A percentile compares a stretch with the other conserved stretches of the same genome.
These are phyloP conservation scores for Sebastes steindachneri DNA, from an alignment of 2,797 vertebrate species.

Conservation along the genomic window DNA sequence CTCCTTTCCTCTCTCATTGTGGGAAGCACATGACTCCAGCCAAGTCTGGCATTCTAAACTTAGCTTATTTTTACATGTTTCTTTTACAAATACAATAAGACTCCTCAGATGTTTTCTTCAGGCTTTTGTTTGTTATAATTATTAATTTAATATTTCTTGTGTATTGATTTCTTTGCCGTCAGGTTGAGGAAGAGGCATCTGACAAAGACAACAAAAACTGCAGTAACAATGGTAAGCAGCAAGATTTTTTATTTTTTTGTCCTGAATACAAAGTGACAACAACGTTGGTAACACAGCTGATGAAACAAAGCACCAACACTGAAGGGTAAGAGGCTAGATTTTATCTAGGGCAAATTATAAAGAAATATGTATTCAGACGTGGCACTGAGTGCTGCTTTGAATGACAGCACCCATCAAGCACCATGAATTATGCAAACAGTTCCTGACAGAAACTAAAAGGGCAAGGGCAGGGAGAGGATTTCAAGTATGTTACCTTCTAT, in stretches of 20 bases:
- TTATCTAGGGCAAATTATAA: constrained; percentile 6
- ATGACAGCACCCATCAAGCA: constrained; percentile 17
- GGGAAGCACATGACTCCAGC: constrained; percentile 39
- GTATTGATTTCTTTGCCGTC: constrained; percentile 18
- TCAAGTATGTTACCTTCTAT: neutral
- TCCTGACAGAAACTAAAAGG: constrained; percentile 28
- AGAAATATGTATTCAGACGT: constrained; percentile 31
- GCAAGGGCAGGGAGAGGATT: constrained; percentile 29
- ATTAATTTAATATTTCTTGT: neutral
- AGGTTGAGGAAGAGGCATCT: constrained; percentile 90
- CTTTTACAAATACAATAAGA: constrained; percentile 5
- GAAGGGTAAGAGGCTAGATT: neutral
- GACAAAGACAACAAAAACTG: constrained; percentile 93
- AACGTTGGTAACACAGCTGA: neutral
- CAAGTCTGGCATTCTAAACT: constrained; percentile 57
- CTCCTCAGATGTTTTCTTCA: neutral
- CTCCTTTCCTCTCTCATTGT: constrained; percentile 76
- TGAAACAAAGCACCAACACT: neutral
- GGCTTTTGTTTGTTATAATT: neutral
- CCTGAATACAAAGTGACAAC: neutral
- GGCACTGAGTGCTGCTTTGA: constrained; percentile 15
- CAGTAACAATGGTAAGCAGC: constrained; percentile 84
- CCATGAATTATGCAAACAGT: constrained; percentile 53
- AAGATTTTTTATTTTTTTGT: neutral
- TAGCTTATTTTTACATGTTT: constrained; percentile 2